phyloP scores from a whole-genome alignment of 2,113 vertebrate species.

The Misgurnus mizolepis region DNA sequence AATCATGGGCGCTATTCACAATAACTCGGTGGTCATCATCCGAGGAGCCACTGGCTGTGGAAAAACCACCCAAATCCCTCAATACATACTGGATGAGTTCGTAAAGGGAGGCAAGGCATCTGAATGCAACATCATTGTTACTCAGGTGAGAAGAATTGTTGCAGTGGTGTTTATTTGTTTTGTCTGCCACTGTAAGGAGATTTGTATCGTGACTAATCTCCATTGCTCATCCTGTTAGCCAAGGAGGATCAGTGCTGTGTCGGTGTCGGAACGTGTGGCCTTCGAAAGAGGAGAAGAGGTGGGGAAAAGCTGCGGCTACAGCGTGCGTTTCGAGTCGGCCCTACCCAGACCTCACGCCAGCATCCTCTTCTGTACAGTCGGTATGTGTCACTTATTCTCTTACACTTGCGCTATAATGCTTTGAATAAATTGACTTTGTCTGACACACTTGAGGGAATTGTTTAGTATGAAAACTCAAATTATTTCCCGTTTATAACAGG shows the following conservation, averaged over 20 bases:
- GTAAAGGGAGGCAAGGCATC: slow-evolving; percentile 78
- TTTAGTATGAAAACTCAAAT: not conserved
- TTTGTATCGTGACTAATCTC: not conserved
- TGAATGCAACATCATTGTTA: slow-evolving; percentile 94
- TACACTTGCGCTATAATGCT: no score
- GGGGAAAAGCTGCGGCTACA: slow-evolving; percentile 95
- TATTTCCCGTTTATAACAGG: slow-evolving; percentile 68
- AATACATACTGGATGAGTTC: slow-evolving; percentile 91
- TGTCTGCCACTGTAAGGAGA: not conserved
- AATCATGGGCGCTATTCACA: slow-evolving; percentile 78
- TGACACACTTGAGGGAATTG: not conserved
- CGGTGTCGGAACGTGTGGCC: slow-evolving; percentile 90
- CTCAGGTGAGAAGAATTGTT: slow-evolving; percentile 80
- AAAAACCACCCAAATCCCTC: slow-evolving; percentile 96
- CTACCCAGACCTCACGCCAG: slow-evolving; percentile 94
- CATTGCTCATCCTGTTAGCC: slow-evolving; percentile 73
- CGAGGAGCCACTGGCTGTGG: slow-evolving; percentile 95
- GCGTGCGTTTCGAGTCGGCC: slow-evolving; percentile 93
- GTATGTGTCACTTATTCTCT: slow-evolving; percentile 67
- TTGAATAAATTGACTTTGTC: no score
- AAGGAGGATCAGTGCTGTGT: slow-evolving; percentile 92
- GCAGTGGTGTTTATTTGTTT: not conserved
- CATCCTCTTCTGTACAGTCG: slow-evolving; percentile 94
- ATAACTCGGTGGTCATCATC: slow-evolving; percentile 88
- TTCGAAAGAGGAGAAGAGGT: slow-evolving; percentile 88